Conservation (phyloP, 2,113 vertebrate genomes). For the Trogon melanurus region DNA sequence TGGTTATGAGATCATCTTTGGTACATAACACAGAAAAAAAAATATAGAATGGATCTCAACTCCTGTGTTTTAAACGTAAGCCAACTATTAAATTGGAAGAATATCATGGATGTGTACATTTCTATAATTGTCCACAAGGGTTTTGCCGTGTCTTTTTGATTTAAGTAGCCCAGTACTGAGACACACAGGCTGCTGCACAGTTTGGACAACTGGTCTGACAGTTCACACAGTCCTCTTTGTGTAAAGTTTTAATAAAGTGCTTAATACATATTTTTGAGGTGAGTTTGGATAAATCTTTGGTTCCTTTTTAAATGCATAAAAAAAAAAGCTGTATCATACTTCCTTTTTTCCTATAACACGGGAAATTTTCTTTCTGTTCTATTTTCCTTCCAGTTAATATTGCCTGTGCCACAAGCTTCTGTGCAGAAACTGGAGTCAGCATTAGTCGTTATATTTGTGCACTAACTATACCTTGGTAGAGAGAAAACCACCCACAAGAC, state of each 20-base stretch:
- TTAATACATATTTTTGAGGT: neutral
- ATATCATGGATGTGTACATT: neutral
- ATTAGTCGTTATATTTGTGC: neutral
- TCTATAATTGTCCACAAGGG: neutral
- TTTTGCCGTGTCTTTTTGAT: neutral
- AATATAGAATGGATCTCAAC: neutral
- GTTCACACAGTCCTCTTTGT: neutral
- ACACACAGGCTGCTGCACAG: neutral
- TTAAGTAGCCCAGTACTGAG: neutral
- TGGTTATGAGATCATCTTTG: slow-evolving; percentile 2
- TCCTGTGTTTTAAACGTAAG: neutral
- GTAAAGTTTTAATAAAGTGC: neutral
- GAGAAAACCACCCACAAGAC: neutral
- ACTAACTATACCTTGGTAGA: neutral
- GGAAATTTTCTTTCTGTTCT: neutral
- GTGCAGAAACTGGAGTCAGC: neutral
- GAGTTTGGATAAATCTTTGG: neutral
- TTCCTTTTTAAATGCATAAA: neutral
- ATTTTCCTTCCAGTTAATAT: neutral
- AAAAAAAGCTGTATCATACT: fast-evolving
- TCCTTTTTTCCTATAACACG: neutral
- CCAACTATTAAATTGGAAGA: neutral
- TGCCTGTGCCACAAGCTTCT: neutral
- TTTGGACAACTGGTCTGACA: neutral
- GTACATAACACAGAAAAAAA: neutral